Base-by-base conservation (phyloP, 2,888 invertebrate species). In the Xestia rhomboidea region DNA sequence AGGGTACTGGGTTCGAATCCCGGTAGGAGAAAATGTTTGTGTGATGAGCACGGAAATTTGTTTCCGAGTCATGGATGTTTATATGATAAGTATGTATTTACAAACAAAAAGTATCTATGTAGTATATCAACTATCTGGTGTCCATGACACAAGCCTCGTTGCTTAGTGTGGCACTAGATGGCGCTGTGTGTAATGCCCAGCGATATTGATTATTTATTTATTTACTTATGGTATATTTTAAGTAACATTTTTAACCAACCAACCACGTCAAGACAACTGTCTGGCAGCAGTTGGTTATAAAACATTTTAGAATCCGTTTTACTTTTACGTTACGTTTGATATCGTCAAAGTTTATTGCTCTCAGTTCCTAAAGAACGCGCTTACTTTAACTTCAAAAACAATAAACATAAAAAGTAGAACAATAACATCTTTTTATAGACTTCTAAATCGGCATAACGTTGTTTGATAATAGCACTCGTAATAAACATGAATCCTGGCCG, bases 391-490 rank as follows among this genome's bases (percentile, higher is more conserved):
- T 83, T 87, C 72, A 74, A 83, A 82, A 87, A 88, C 82, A 82
- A 88, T 88, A 88, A 87, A 88, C 79, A 78, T 84, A 86, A 88
- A 88, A 87, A 82, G 84, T 88, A 79, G 77, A 88, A 88, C 87
- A 87, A 86, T 87, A 86, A 88, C 76, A 84, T 88, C 81, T 80
- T 84, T 84, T 83, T 87, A 87, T 81, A 70, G 85, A 81, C 77
- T 87, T 82, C 63, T 77, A 85, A 87, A 87, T 83, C 75, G 79
- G 75, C 70, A 75, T 76, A 80, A 81, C 67, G 73, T 81, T 81
- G 75, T 79, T 79, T 83, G 72, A 80, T 87, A 82, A 87, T 83
- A 71, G 72, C 67, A 77, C 44, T 76, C 63, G 67, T 83, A 82
- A 77, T 81, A 82, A 80, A 80, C 77, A 77, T 77, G 77, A 76